These are phyloP conservation scores for Mormoops blainvillei DNA, from an alignment of 2,113 vertebrate genomes.

Conservation along the genomic window DNA sequence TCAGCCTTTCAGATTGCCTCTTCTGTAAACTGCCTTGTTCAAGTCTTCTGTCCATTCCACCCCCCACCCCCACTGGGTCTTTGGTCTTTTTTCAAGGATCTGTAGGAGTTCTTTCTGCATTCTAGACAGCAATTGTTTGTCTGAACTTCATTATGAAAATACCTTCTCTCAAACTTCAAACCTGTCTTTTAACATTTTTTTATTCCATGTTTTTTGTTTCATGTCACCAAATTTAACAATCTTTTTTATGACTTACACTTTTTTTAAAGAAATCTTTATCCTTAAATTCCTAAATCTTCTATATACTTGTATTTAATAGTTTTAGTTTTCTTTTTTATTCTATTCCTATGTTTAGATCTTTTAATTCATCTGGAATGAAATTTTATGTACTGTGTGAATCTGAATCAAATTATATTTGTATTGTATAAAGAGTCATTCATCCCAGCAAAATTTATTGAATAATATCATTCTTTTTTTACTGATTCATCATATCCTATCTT, in stretches of 20 bases:
- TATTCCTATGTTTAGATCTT: background rate
- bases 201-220: background rate
- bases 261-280: background rate
- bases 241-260: background rate
- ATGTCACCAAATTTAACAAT: background rate
- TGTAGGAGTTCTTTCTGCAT: background rate
- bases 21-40: background rate
- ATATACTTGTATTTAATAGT: background rate
- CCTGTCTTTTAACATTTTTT: background rate
- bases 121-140: background rate
- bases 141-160: background rate
- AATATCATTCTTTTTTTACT: background rate
- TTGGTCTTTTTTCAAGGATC: background rate
- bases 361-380: constrained; percentile 25
- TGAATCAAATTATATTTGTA: constrained; percentile 2
- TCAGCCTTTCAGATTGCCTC: background rate
- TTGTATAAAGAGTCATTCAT: background rate
- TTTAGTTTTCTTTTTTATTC: background rate
- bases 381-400: background rate
- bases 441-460: background rate
- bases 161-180: background rate
- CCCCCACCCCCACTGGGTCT: background rate
- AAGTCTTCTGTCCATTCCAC: background rate
- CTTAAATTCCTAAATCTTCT: background rate
- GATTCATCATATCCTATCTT: background rate